These are phyloP conservation scores for Cardiocondyla obscurior DNA, from an alignment of 1,140 invertebrate genomes.

Conservation along the genomic window DNA sequence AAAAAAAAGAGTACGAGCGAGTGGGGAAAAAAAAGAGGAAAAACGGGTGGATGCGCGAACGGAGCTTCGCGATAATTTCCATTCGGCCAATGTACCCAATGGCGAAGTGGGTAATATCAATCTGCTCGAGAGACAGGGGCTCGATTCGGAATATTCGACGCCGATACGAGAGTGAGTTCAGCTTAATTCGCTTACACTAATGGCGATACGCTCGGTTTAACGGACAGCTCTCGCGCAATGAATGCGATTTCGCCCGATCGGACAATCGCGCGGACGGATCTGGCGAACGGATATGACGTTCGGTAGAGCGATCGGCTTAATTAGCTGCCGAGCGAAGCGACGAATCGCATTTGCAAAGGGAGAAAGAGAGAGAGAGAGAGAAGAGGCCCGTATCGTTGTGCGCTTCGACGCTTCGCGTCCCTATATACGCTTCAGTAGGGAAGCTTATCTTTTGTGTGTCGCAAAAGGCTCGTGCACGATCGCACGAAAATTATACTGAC, in stretches of 20 bases:
- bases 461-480: conserved; percentile 5
- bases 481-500: conserved; percentile 8
- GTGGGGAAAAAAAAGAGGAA: neutral
- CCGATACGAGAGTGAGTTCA: conserved; percentile 24
- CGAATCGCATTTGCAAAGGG: conserved; percentile 5
- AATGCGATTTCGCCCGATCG: conserved; percentile 47
- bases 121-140: neutral
- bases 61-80: conserved; percentile 8
- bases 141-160: conserved; percentile 37
- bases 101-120: conserved; percentile 17
- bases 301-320: conserved; percentile 48
- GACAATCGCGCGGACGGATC: conserved; percentile 42
- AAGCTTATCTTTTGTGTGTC: conserved; percentile 27
- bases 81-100: neutral
- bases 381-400: conserved; percentile 20
- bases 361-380: neutral
- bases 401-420: conserved; percentile 17
- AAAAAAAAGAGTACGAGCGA: neutral
- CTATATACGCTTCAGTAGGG: neutral
- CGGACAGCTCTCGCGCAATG: conserved; percentile 41
- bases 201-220: conserved; percentile 54
- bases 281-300: conserved; percentile 45
- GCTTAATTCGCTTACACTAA: conserved; percentile 56
- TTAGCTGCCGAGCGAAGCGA: conserved; percentile 22
- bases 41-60: neutral